Percentiles rank a stretch among this genome's conserved stretches.
Evolutionary conservation across 2,113 vertebrate genomes (phyloP).

Genomic region (Camelus dromedarius): DNA sequence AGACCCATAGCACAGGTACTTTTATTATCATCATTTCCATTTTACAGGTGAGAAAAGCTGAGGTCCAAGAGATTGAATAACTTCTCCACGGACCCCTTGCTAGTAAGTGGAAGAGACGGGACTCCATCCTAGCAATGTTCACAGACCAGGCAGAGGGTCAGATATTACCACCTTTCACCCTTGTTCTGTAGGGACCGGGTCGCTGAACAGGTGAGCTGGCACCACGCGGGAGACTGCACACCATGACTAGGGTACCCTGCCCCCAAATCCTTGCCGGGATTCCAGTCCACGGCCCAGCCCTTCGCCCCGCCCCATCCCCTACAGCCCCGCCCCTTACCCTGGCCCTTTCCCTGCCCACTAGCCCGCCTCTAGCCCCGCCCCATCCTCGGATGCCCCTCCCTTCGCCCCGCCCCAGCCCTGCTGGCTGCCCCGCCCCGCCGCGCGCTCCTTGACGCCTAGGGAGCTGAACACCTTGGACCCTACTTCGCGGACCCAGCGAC

Average conservation of each 20-base stretch:
- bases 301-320: not conserved
- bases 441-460: rapidly evolving
- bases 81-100: not conserved
- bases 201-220: not conserved
- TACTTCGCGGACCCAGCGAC: rapidly evolving
- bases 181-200: not conserved
- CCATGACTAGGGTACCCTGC: rapidly evolving
- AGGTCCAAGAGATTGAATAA: not conserved
- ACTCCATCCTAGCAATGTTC: not conserved
- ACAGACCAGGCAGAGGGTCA: not conserved
- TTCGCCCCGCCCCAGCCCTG: not conserved
- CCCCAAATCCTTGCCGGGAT: too few relatives aligned
- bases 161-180: not conserved
- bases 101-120: not conserved
- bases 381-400: too few relatives aligned
- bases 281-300: too few relatives aligned
- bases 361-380: not conserved
- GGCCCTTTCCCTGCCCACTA: not conserved
- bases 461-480: rapidly evolving
- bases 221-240: rapidly evolving
- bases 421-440: not conserved
- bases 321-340: rapidly evolving
- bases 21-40: conserved; percentile 33
- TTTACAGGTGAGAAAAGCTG: conserved; percentile 55
- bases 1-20: not conserved